Conservation (phyloP, 2,113 vertebrate genomes). For the Triplophysa dalaica region DNA sequence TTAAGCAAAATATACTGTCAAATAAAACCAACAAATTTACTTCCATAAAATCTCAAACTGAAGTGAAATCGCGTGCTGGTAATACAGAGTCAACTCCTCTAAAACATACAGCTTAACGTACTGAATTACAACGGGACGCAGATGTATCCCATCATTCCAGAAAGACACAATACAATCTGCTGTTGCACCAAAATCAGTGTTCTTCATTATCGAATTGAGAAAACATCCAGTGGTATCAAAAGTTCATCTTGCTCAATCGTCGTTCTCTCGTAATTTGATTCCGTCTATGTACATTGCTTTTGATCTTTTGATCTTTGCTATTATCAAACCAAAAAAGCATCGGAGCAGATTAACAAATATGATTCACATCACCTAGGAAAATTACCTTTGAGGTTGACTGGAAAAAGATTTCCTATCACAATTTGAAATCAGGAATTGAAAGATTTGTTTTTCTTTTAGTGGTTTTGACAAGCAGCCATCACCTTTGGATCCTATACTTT, state of each 20-base stretch:
- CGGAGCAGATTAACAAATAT: slow-evolving; percentile 35
- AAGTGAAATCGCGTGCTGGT: slow-evolving; percentile 80
- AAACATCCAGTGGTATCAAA: slow-evolving; percentile 19
- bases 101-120: slow-evolving; percentile 60
- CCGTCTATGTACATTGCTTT: slow-evolving; percentile 39
- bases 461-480: slow-evolving; percentile 13
- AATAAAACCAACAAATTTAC: slow-evolving; percentile 72
- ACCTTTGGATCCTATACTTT: background rate
- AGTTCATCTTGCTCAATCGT: slow-evolving; percentile 1
- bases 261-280: background rate
- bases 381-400: background rate
- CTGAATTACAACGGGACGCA: slow-evolving; percentile 36
- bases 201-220: slow-evolving; percentile 1
- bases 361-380: background rate
- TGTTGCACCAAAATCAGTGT: slow-evolving; percentile 10
- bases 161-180: slow-evolving; percentile 6
- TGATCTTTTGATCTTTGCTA: too few relatives aligned
- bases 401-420: background rate
- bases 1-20: slow-evolving; percentile 79
- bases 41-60: slow-evolving; percentile 81
- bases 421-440: background rate
- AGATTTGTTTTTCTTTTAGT: background rate
- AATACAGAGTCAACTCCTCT: slow-evolving; percentile 70
- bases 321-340: slow-evolving; percentile 6
- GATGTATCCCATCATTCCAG: slow-evolving; percentile 45